These are phyloP conservation scores for Clarias platycephalus DNA, from an alignment of 2,797 vertebrate species.

Conservation along the genomic window DNA sequence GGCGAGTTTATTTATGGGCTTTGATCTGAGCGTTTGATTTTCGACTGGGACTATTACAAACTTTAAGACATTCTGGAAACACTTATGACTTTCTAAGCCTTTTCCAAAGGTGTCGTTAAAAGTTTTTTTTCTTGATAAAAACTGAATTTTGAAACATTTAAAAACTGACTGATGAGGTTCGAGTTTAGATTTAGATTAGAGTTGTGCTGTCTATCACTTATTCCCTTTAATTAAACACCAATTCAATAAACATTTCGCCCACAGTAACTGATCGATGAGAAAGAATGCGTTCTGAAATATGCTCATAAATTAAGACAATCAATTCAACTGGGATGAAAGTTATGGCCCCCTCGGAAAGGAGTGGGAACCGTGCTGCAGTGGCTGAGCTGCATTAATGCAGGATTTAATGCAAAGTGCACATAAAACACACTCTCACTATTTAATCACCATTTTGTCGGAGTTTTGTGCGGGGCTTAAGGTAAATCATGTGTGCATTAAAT, in stretches of 20 bases:
- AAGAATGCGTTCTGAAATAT: background rate
- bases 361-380: background rate
- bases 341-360: background rate
- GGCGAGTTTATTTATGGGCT: slow-evolving; percentile 11
- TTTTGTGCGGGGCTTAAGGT: background rate
- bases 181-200: background rate
- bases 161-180: background rate
- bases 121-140: slow-evolving; percentile 2
- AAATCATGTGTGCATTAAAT: no score
- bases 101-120: background rate
- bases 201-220: background rate
- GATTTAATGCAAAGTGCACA: background rate
- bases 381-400: background rate
- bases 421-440: background rate
- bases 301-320: background rate
- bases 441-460: background rate
- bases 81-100: background rate
- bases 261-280: no score
- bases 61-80: slow-evolving; percentile 22
- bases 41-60: background rate
- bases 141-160: background rate
- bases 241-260: background rate
- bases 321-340: background rate
- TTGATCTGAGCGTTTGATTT: slow-evolving; percentile 15
- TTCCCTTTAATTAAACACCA: background rate